Evolutionary conservation across 2,888 invertebrate species (phyloP), one percentile per base, ranked within the genome.

Genomic region (Drosophila parthenogenetica): DNA sequence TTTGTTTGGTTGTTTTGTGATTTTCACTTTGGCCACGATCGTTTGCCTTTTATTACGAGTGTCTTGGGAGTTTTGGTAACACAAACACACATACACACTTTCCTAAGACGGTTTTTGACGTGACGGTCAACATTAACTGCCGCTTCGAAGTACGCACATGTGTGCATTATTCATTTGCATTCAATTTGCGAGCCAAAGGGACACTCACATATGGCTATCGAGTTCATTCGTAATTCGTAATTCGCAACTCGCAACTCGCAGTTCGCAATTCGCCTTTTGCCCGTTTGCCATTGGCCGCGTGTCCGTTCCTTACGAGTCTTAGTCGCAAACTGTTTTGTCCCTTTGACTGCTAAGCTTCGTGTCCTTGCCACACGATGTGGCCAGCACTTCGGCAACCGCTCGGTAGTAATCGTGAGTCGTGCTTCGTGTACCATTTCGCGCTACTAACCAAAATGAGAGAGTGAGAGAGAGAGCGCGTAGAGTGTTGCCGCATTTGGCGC

Each of bases 241-340:
- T 58, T 69, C 66, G 60, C 35, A 35, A 65, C 29, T 57, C 58
- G 58, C 50, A 53, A 57, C 55, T 68, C 66, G 60, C 35, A 35
- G 62, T 73, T 78, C 78, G 62, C 59, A 75, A 69, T 64, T 54
- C 51, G 62, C 51, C 45, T 16, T 37, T 25, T 22, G 79, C 75
- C 67, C 76, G 72, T 65, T 77, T 79, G 77, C 74, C 61, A 87
- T 88, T 87, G 89, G 85, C 76, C 79, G 73, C 73, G 79, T 79
- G 87, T 87, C 91, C 87, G 89, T 85, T 86, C 90, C 81, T 89
- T 71, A 89, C 91, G 90, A 90, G 89, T 85, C 82, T 80, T 86
- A 82, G 83, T 90, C 85, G 89, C 90, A 90, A 91, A 90, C 90
- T 90, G 90, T 79, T 88, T 85, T 81, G 80, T 83, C 76, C 79